phyloP scores from a whole-genome alignment of 53 echinoderm and acorn worm species.

The Mesocentrotus franciscanus region DNA sequence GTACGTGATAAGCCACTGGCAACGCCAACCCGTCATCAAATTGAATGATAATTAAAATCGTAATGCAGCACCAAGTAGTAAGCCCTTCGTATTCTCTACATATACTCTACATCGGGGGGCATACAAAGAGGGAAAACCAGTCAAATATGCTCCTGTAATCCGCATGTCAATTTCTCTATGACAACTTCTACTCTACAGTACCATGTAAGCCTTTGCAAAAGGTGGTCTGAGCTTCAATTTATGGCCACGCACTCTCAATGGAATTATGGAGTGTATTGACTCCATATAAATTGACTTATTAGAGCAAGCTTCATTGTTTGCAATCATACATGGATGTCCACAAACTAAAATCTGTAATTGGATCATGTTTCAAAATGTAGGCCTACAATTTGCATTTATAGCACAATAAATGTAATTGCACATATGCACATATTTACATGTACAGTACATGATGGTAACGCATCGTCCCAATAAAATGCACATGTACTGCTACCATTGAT shows the following conservation, averaged over 20 bases:
- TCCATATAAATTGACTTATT: background rate
- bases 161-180: background rate
- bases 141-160: conserved; percentile 24
- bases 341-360: too few relatives aligned
- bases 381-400: too few relatives aligned
- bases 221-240: background rate
- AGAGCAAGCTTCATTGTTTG: background rate
- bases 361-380: too few relatives aligned
- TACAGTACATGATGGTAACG: too few relatives aligned
- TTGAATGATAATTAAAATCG: conserved; percentile 65
- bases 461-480: too few relatives aligned
- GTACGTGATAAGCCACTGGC: conserved; percentile 56
- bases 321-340: background rate
- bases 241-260: background rate
- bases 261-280: background rate
- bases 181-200: background rate
- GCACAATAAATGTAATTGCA: too few relatives aligned
- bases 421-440: too few relatives aligned
- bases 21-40: conserved; percentile 31
- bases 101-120: conserved; percentile 10
- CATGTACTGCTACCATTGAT: too few relatives aligned
- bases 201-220: background rate
- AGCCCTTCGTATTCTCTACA: conserved; percentile 23
- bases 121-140: conserved; percentile 38
- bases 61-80: conserved; percentile 42